These are phyloP conservation scores for Hyperopisus bebe DNA, from an alignment of 2,113 vertebrate genomes.

Conservation along the genomic window DNA sequence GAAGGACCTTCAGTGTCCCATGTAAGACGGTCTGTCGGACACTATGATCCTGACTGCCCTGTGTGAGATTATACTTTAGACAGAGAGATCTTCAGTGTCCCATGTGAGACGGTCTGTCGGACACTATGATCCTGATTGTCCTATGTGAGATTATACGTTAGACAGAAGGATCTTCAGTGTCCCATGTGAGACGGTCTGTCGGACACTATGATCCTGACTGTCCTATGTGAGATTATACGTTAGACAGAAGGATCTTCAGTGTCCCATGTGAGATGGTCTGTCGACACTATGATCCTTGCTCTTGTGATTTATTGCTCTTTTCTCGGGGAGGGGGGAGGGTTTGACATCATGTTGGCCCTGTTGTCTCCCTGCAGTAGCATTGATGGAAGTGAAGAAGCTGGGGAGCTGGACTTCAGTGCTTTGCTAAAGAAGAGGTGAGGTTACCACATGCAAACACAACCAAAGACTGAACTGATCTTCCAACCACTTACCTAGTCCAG, in stretches of 20 bases:
- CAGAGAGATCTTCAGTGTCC: no score
- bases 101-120: no score
- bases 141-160: neutral
- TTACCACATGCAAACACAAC: neutral
- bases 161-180: neutral
- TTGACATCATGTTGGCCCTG: conserved; percentile 35
- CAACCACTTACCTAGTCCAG: neutral
- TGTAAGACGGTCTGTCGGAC: no score
- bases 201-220: neutral
- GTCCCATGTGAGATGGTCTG: no score
- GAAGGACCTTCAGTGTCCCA: no score
- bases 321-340: neutral
- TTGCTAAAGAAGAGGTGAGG: conserved; percentile 87
- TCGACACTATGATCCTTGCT: no score
- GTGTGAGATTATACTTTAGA: neutral
- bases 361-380: conserved; percentile 57
- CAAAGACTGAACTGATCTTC: neutral
- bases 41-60: neutral
- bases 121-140: neutral
- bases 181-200: no score
- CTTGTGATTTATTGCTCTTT: neutral
- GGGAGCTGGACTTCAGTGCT: conserved; percentile 86
- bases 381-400: conserved; percentile 74
- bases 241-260: neutral
- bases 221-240: neutral